A percentile compares a stretch with the other conserved stretches of the same genome.
These are phyloP conservation scores for Lysandra coridon DNA, from an alignment of 2,888 invertebrate species.

Conservation along the genomic window DNA sequence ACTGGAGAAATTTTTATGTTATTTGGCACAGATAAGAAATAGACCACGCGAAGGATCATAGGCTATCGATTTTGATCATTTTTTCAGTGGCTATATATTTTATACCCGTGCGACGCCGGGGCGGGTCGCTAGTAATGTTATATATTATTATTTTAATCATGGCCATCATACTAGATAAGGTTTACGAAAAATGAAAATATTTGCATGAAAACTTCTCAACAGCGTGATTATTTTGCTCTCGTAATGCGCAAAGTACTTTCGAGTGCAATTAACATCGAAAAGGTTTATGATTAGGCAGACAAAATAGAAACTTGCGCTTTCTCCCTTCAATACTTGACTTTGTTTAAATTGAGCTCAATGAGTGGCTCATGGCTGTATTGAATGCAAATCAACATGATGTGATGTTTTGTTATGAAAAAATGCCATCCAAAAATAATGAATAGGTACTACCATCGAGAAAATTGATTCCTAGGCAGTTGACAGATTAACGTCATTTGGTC, in stretches of 20 bases:
- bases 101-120: too few relatives aligned
- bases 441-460: too few relatives aligned
- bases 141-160: too few relatives aligned
- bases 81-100: too few relatives aligned
- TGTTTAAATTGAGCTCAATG: not conserved
- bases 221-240: not conserved
- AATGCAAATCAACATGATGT: not conserved
- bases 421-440: too few relatives aligned
- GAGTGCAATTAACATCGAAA: slow-evolving; percentile 9
- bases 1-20: too few relatives aligned
- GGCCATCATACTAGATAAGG: too few relatives aligned
- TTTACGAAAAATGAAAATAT: not conserved
- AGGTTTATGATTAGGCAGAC: slow-evolving; percentile 17
- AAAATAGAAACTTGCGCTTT: slow-evolving; percentile 7
- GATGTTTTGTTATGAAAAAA: not conserved
- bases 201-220: not conserved
- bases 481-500: too few relatives aligned
- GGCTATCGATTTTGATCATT: too few relatives aligned
- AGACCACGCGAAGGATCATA: too few relatives aligned
- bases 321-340: slow-evolving; percentile 4
- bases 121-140: too few relatives aligned
- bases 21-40: too few relatives aligned
- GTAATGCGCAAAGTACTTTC: not conserved
- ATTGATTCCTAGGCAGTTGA: not conserved
- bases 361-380: not conserved